These are phyloP conservation scores for Crotalus tigris DNA, from an alignment of 2,113 vertebrate genomes.

Conservation along the genomic window DNA sequence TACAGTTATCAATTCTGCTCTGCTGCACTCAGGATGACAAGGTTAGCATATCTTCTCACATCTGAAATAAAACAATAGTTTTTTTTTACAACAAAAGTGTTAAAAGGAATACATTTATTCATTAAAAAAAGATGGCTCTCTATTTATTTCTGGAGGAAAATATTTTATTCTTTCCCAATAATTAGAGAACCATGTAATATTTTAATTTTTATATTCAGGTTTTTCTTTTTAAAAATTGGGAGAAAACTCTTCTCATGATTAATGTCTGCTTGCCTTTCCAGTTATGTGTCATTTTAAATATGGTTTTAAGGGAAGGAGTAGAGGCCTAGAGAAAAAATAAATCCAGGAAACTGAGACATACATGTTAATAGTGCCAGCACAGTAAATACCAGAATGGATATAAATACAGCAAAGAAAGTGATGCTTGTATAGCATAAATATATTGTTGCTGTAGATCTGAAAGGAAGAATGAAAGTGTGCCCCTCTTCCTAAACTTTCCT, in stretches of 20 bases:
- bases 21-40: slow-evolving; percentile 68
- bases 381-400: slow-evolving; percentile 1
- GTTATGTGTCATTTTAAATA: slow-evolving; percentile 31
- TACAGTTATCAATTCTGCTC: slow-evolving; percentile 77
- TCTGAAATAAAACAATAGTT: slow-evolving; percentile 71
- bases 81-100: slow-evolving; percentile 66
- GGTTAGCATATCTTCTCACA: slow-evolving; percentile 70
- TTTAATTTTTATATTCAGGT: slow-evolving; percentile 15
- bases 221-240: slow-evolving; percentile 4
- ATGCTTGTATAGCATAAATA: neutral
- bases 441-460: neutral
- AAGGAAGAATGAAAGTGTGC: neutral
- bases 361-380: slow-evolving; percentile 25
- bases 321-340: slow-evolving; percentile 39
- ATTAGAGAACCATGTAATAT: slow-evolving; percentile 37
- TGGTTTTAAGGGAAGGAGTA: slow-evolving; percentile 24
- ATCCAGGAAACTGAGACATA: slow-evolving; percentile 44
- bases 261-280: slow-evolving; percentile 32
- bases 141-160: neutral
- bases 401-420: neutral
- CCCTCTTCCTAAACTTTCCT: neutral
- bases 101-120: slow-evolving; percentile 69
- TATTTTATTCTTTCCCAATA: slow-evolving; percentile 45
- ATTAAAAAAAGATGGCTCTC: slow-evolving; percentile 42
- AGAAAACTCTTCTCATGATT: neutral